Base-by-base conservation (phyloP, 2,888 invertebrate genomes). In the Tipula lateralis region DNA sequence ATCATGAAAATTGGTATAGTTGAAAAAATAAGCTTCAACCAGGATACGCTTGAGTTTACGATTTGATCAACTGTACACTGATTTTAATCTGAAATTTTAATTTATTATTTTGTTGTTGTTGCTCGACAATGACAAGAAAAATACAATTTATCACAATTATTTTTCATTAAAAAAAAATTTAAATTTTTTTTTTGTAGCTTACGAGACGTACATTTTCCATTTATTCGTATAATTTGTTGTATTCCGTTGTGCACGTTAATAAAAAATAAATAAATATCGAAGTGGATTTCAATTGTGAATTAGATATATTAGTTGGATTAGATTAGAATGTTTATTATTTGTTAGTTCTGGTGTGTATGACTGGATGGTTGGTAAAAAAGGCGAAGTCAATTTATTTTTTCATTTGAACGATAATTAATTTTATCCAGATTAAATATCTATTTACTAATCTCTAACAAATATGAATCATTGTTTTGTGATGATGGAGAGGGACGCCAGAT, bases 111-210 rank as follows among this genome's bases (percentile, higher is more conserved):
- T 66, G 16, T 50, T 16, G 4, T 66, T 66, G 7, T 24, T 66
- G 1, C 66, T 66, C 66, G 66, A 66, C 66, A 66, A 66, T 66
- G 24, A 66, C 66, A 24, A 7, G 24, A 66, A 66, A 50, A 66
- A 66, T 66, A 66, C 66, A 66, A 66, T 66, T 66, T 66, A 66
- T 66, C 66, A 66, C 66, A 66, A 66, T 66, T 66, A 66, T 66
- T 66, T 66, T 66, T 66, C 66, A 66, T 66, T 66, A 66, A 66
- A 66, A n/a, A n/a, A n/a, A n/a, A 66, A 66, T 66, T 66, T 66
- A 66, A 66, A 66, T 66, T 66, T 16, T 50, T 16, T 50, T 16
- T 50, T 16, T 50, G 7, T 50, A 6, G n/a, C 44, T 16, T 50
- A 50, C 16, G 5, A n/a, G n/a, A n/a, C 66, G 7, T 66, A 66